Percentiles rank a stretch among this genome's conserved stretches.
Conservation (phyloP, 2,797 vertebrate species). For the Lagorchestes hirsutus region DNA sequence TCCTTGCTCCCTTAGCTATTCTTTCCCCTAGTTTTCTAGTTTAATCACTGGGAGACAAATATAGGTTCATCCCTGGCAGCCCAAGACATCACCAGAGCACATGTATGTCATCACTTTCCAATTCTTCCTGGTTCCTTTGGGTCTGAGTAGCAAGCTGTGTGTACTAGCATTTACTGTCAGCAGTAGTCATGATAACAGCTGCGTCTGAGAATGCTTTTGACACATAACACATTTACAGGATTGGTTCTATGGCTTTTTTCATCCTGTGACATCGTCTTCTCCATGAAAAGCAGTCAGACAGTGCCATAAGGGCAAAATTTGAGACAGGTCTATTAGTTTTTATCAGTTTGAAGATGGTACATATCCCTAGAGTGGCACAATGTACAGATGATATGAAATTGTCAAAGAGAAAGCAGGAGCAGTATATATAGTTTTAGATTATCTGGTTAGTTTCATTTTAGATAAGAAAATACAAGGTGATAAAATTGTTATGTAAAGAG, state of each 20-base stretch:
- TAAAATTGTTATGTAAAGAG: neutral
- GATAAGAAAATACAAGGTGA: neutral
- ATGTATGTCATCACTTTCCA: neutral
- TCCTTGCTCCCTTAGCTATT: neutral
- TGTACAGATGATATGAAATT: neutral
- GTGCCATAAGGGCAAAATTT: neutral
- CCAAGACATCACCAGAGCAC: neutral
- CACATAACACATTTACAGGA: neutral
- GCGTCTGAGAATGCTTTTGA: neutral
- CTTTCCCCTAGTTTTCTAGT: neutral
- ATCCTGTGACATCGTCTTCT: neutral
- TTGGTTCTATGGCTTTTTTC: neutral
- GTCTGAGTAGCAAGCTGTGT: neutral
- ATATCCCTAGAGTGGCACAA: neutral
- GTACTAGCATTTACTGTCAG: neutral
- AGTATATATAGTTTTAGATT: neutral
- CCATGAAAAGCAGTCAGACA: neutral
- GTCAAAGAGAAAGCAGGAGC: neutral
- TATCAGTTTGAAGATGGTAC: neutral
- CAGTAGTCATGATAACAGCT: neutral
- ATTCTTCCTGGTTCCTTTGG: neutral
- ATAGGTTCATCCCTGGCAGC: neutral
- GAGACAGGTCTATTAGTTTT: neutral
- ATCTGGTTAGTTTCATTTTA: neutral
- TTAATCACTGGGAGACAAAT: neutral